Conservation (phyloP, 37 sponge, comb jelly and placozoan species). For the Cladorhizidae sp. region DNA sequence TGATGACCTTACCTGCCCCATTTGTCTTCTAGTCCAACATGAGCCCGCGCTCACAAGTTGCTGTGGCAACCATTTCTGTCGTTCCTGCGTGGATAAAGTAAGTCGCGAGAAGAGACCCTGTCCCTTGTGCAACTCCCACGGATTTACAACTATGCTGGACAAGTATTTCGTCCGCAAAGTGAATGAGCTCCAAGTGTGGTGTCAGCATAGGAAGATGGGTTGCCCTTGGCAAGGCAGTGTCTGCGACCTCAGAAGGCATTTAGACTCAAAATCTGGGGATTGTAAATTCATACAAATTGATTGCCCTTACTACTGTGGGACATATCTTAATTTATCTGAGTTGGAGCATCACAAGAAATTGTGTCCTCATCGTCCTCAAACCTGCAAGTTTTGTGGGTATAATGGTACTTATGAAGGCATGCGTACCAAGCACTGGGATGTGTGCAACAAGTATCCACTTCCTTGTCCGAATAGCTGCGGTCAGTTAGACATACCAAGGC, state of each 20-base stretch:
- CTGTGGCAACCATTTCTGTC: constrained; percentile 65
- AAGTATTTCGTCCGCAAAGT: constrained; percentile 20
- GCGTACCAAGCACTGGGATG: constrained; percentile 12
- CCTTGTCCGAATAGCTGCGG: constrained; percentile 44
- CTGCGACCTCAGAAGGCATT: constrained; percentile 21
- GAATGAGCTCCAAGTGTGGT: constrained; percentile 35
- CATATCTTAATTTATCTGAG: background rate
- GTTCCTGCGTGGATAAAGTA: constrained; percentile 14
- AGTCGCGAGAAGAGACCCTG: background rate
- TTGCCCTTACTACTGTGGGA: constrained; percentile 27
- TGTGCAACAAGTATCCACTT: constrained; percentile 38
- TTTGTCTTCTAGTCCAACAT: constrained; percentile 40
- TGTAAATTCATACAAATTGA: constrained; percentile 16
- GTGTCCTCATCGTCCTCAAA: constrained; percentile 27
- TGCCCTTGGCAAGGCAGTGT: constrained; percentile 58
- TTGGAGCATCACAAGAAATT: constrained; percentile 14
- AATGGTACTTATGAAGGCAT: constrained; percentile 30
- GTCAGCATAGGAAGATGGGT: constrained; percentile 40
- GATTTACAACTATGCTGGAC: constrained; percentile 34
- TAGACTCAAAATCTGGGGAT: constrained; percentile 30
- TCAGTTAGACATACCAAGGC: constrained; percentile 13
- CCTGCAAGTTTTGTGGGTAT: constrained; percentile 32
- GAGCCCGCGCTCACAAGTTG: constrained; percentile 52
- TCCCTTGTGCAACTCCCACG: constrained; percentile 38
- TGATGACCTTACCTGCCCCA: constrained; percentile 38